Conservation (phyloP, 2,888 invertebrate species). For the Chrysolina haemoptera region DNA sequence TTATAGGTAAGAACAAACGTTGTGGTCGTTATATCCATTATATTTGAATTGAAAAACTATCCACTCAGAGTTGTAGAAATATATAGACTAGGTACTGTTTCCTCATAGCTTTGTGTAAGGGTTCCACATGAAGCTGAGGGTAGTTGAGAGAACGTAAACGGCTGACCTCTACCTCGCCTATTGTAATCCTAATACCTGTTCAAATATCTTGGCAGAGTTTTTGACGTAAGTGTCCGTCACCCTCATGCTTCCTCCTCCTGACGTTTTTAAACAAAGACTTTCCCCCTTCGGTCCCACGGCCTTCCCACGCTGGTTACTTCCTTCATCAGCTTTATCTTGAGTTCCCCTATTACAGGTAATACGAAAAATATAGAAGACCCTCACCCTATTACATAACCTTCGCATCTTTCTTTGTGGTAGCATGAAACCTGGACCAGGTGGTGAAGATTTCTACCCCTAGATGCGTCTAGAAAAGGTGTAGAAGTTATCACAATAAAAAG, state of each 20-base stretch:
- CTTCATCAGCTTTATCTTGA: not conserved
- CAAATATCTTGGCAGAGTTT: not conserved
- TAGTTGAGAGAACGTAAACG: not conserved
- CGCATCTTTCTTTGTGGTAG: not conserved
- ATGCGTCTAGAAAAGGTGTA: not conserved
- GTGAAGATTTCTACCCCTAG: not conserved
- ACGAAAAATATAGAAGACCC: not conserved
- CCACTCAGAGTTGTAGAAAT: too few relatives aligned
- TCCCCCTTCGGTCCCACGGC: not conserved
- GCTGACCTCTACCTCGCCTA: not conserved
- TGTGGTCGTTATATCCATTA: too few relatives aligned
- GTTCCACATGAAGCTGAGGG: not conserved
- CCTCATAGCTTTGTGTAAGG: not conserved
- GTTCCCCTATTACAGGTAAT: not conserved
- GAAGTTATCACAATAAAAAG: not conserved
- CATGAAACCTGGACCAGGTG: not conserved
- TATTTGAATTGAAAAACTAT: too few relatives aligned
- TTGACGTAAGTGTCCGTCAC: not conserved
- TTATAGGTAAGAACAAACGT: too few relatives aligned
- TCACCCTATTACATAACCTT: not conserved
- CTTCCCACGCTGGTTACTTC: conserved; percentile 8
- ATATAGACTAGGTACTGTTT: too few relatives aligned
- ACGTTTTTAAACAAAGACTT: not conserved
- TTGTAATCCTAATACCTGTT: not conserved
- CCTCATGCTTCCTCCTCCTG: not conserved